Evolutionary conservation across 2,113 vertebrate genomes (phyloP), one percentile per base, ranked within the genome.

Genomic region (Notothenia rossii): DNA sequence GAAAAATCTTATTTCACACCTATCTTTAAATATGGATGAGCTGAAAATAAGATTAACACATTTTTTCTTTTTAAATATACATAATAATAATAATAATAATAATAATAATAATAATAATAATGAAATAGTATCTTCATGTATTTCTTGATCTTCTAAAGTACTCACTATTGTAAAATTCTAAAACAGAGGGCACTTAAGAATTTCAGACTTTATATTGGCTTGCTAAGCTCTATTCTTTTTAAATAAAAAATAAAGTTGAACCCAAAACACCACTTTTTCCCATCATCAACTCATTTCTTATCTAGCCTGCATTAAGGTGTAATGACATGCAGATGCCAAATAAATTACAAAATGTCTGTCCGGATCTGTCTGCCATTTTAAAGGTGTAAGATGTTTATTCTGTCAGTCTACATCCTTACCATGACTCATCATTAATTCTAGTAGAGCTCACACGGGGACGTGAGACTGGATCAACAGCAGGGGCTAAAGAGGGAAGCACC

Each of bases 401-500:
- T 84, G 73, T 46, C 74, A 66, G 71, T 75, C 66, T 67, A 77
- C 69, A 77, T 82, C 77, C 84, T 60, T 36, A 69, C 70, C 77
- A 77, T 90, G 89, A 92, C 86, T 90, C 89, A 89, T 67, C 84
- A 65, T 82, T 82, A 76, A 80, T 84, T 79, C 63, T 85, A 65
- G 40, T 79, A 15, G 48, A 48, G 70, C 84, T 82, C 88, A 87
- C 80, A 83, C 55, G 1, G 75, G 78, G 68, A 81, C 62, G 65
- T 81, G 73, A 84, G 86, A 86, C 87, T 78, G 75, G 81, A 81
- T 87, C 85, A 79, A 86, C 84, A 82, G 25, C 73, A 78, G 72
- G 61, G 80, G 75, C 82, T 70, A 68, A 68, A 82, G 85, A 83
- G 87, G 92, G 88, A 92, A 93, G 91, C 93, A 93, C 93, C 93